phyloP scores from a whole-genome alignment of 2,797 vertebrate species.

The Enteromius argenteus region DNA sequence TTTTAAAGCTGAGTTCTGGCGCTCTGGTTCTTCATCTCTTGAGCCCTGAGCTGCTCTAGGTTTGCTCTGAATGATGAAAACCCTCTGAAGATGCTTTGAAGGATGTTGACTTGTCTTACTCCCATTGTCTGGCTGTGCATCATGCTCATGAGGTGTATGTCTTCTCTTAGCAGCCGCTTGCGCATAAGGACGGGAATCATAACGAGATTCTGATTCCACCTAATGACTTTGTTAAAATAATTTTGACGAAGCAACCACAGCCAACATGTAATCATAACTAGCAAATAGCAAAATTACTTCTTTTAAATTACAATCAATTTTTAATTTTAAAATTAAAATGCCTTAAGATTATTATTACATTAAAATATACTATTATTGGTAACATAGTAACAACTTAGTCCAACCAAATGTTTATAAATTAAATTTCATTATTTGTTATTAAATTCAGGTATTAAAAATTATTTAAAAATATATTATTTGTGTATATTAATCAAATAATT shows the following conservation, averaged over 20 bases:
- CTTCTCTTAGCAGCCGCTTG: not conserved
- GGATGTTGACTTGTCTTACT: constrained; percentile 4
- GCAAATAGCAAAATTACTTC: not conserved
- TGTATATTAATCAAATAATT: not conserved
- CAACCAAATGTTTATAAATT: not conserved
- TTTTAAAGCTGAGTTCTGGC: constrained; percentile 13
- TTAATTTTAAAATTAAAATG: not conserved
- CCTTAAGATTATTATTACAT: not conserved
- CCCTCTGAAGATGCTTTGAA: constrained; percentile 26
- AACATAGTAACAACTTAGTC: not conserved
- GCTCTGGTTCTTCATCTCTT: constrained; percentile 53
- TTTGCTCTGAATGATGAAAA: constrained; percentile 25
- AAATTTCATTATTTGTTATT: not conserved
- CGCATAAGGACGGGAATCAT: not conserved
- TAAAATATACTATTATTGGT: not conserved
- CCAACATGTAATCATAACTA: not conserved
- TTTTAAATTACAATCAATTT: not conserved
- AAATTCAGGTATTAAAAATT: not conserved
- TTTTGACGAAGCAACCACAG: not conserved
- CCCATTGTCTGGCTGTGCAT: constrained; percentile 19
- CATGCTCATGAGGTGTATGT: constrained; percentile 1
- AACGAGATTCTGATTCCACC: not conserved
- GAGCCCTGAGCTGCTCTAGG: constrained; percentile 24
- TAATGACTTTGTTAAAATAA: not conserved
- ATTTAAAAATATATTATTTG: not conserved